A percentile compares a stretch with the other conserved stretches of the same genome.
phyloP scores from a whole-genome alignment of 2,797 vertebrate genomes.

The Ficedula albicollis region DNA sequence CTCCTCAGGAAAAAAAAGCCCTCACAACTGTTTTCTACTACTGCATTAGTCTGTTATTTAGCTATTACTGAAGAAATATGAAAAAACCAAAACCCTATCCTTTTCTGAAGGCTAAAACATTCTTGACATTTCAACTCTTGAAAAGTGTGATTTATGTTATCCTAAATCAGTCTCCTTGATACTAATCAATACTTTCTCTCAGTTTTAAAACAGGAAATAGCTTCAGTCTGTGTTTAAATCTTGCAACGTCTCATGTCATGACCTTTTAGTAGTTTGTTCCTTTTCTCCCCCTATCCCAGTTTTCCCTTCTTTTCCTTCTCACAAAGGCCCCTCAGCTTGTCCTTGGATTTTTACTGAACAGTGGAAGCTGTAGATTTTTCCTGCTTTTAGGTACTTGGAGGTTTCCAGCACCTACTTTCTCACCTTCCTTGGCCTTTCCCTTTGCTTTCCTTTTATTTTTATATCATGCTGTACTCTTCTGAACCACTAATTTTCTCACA shows the following conservation, averaged over 20 bases:
- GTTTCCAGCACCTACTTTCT: background rate
- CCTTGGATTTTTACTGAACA: background rate
- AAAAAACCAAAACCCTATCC: background rate
- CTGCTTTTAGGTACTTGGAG: background rate
- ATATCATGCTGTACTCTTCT: background rate
- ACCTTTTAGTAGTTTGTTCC: conserved; percentile 35
- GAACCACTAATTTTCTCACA: background rate
- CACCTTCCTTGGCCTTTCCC: background rate
- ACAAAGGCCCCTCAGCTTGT: background rate
- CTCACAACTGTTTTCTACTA: background rate
- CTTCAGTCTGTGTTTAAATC: conserved; percentile 63
- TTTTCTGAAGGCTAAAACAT: background rate
- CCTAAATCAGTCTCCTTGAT: conserved; percentile 30
- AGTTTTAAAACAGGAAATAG: conserved; percentile 67
- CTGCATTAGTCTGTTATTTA: background rate
- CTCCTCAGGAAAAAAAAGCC: accelerated
- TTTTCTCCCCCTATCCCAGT: background rate
- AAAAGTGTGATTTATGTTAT: conserved; percentile 14
- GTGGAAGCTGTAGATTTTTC: background rate
- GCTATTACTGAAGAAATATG: background rate
- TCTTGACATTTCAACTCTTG: background rate
- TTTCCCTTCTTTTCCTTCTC: background rate
- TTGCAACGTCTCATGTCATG: background rate
- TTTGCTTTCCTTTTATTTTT: background rate
- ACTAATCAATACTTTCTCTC: conserved; percentile 62